Evolutionary conservation across 2,888 invertebrate species (phyloP).

Genomic region (Hydropsyche betteni): DNA sequence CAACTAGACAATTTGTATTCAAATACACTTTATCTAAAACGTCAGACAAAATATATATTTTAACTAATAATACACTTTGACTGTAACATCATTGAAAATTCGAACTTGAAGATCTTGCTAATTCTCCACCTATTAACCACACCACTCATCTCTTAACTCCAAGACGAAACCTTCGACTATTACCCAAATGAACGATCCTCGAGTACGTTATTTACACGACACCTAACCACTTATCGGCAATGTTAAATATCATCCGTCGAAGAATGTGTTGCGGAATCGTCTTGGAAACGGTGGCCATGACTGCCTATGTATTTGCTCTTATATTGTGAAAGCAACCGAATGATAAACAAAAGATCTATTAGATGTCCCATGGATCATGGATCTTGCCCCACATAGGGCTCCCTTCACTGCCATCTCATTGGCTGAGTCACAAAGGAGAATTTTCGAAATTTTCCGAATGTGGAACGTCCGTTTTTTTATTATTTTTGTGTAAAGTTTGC

Average conservation of each 20-base stretch:
- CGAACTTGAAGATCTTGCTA: too few species aligned
- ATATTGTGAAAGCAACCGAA: constrained; percentile 29
- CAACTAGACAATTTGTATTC: too few species aligned
- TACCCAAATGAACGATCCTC: too few species aligned
- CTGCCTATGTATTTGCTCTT: constrained; percentile 13
- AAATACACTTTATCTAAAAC: too few species aligned
- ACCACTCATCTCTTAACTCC: too few species aligned
- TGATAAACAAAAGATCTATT: constrained; percentile 26
- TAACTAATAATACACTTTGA: too few species aligned
- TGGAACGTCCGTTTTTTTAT: too few species aligned
- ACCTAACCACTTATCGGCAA: background rate
- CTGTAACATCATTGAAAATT: too few species aligned
- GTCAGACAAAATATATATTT: too few species aligned
- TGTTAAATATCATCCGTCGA: constrained; percentile 9
- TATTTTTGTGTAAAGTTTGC: background rate
- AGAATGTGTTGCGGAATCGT: constrained; percentile 20
- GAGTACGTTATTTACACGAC: too few species aligned
- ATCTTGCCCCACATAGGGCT: constrained; percentile 1
- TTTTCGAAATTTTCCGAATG: background rate
- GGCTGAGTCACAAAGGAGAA: background rate
- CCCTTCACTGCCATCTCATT: constrained; percentile 2
- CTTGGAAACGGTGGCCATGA: constrained; percentile 6
- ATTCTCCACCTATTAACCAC: too few species aligned
- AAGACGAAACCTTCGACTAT: too few species aligned
- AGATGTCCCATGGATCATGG: background rate